A percentile compares a stretch with the other conserved stretches of the same genome.
Evolutionary conservation across 2,888 invertebrate genomes (phyloP).

Genomic region (Meloe dianella): DNA sequence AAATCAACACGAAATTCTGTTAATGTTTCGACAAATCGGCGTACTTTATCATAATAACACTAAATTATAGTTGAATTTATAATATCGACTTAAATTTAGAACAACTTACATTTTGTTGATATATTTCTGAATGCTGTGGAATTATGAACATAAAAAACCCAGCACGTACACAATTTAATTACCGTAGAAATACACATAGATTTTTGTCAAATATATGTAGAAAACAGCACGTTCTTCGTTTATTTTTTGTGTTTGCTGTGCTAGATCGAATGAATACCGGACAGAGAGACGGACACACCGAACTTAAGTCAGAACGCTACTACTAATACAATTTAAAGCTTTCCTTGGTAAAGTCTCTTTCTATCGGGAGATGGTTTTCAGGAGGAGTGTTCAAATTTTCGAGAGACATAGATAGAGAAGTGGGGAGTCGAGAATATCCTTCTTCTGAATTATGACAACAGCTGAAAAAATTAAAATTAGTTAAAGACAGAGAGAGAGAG

Average conservation of each 20-base stretch:
- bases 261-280: no score
- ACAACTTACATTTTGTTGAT: not conserved
- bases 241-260: no score
- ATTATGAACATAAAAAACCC: not conserved
- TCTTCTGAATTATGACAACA: constrained; percentile 36
- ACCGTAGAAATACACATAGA: no score
- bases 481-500: no score
- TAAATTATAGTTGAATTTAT: no score
- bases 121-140: not conserved
- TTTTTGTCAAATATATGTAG: not conserved
- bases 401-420: constrained; percentile 10
- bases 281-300: constrained; percentile 4
- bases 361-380: constrained; percentile 8
- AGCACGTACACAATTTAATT: no score
- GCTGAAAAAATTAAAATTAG: constrained; percentile 37
- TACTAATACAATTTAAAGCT: constrained; percentile 12
- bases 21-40: constrained; percentile 15
- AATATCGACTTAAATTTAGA: not conserved
- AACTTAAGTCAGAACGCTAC: constrained; percentile 23
- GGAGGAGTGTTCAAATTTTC: not conserved
- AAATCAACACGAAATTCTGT: constrained; percentile 18
- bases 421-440: constrained; percentile 17
- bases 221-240: no score
- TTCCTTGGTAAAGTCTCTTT: not conserved
- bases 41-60: constrained; percentile 11